Evolutionary conservation across 1,140 invertebrate genomes (phyloP), one percentile per base, ranked within the genome.

Genomic region (Drosophila athabasca): DNA sequence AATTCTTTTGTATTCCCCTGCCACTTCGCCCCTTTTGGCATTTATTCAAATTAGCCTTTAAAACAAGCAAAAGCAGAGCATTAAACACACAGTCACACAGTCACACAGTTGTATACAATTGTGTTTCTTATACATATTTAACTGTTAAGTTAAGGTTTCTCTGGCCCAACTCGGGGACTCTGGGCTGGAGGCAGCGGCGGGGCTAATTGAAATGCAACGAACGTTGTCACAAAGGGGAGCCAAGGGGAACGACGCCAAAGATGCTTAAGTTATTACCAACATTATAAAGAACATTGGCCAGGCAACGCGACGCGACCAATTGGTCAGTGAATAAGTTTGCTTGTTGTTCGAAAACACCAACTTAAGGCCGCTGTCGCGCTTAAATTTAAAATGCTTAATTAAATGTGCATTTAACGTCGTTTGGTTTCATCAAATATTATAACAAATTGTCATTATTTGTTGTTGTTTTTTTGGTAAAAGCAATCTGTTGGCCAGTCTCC

Each of bases 191-290:
- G 79, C 64, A 35, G 24, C 24, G 24, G 24, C 24, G 24, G 24
- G 43, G 49, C 60, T 53, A 67, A 77, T 87, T 85, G 65, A 81
- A 77, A 85, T 85, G 77, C 81, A 87, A 46, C 7, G 45, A 29
- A 52, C 59, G 52, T 58, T 52, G 29, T 22, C 19, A 19, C 62
- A 44, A 77, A 67, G 54, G 48, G 62, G 50, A 66, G 45, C 62
- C 17, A 19, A 19, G 17, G 17, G 53, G 46, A 65, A 73, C 43
- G 52, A 19, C 0, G 17, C 41, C 29, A 65, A 74, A 74, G 71
- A 73, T 75, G 55, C 72, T 76, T 76, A 76, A 78, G 65, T 81
- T 85, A 87, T 85, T 87, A 85, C 87, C 81, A 68, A 76, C 64
- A 70, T 75, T 71, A 49, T 73, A 73, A 48, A 51, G 57, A 75